Base-by-base conservation (phyloP, 2,888 invertebrate species). In the Polyommatus icarus region DNA sequence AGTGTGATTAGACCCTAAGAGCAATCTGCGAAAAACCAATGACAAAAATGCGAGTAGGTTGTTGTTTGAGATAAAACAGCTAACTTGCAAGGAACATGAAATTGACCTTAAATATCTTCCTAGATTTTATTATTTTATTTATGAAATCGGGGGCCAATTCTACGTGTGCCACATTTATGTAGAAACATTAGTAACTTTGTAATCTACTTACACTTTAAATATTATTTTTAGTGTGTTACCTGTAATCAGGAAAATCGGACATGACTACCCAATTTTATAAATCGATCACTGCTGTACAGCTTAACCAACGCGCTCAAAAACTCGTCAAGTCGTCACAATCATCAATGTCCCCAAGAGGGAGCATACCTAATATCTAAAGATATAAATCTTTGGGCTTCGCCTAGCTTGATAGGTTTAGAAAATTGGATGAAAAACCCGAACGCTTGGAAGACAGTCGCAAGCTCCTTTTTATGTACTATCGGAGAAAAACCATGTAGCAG, bases 151-250 rank as follows among this genome's bases (percentile, higher is more conserved):
- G 73, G 75, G 75, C 75, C 75, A 75, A 75, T 75, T 75, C 50
- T 29, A 75, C 12, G 29, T 29, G 75, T 75, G 75, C 75, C 75
- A 75, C 75, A 75, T 75, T 54, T 75, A 29, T 54, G 75, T 75
- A 75, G 75, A 50, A 54, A 54, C 20, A 18, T 29, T 67, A 67
- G 29, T 67, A 15, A 67, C 5, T 67, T 29, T 67, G 1, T 67
- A 29, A 67, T 67, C 67, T 67, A 67, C 59, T 20, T 59, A 59
- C 18, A 15, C 18, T 67, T 29, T 67, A 10, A 5, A 12, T 67
- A 29, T 29, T 67, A 15, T 67, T 32, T 29, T 29, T 67, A 29
- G 24, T 61, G 10, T 61, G 24, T 24, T 61, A 61, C 10, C 24
- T 61, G 24, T 20, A 61, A 61, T 61, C 4, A 4, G 4, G 20